phyloP scores from a whole-genome alignment of 37 sponge, comb jelly and placozoan genomes.

The Axinella damicornis region DNA sequence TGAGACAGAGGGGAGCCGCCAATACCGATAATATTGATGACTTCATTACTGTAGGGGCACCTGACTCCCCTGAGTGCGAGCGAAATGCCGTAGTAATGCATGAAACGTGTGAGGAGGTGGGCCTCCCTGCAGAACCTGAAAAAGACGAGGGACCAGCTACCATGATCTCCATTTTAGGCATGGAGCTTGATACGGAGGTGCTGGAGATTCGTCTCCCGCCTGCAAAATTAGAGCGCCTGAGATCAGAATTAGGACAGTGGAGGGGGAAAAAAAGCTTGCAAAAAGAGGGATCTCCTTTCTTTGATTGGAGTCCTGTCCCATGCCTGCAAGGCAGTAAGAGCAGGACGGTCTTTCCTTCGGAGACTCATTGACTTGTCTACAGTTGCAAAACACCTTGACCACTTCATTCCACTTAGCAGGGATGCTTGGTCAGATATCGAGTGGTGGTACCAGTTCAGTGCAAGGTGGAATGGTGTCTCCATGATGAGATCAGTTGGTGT shows the following conservation, averaged over 20 bases:
- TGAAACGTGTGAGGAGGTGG: not conserved
- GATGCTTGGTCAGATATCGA: constrained; percentile 26
- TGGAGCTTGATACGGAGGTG: constrained; percentile 10
- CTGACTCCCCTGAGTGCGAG: not conserved
- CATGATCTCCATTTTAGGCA: constrained; percentile 4
- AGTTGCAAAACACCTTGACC: not conserved
- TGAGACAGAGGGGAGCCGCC: not conserved
- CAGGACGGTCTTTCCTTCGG: too few species aligned
- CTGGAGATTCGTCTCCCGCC: constrained; percentile 13
- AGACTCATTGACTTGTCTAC: constrained; percentile 27
- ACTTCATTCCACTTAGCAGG: constrained; percentile 14
- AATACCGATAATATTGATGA: not conserved
- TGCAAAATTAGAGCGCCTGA: not conserved
- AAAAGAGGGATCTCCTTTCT: constrained; percentile 10
- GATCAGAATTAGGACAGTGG: not conserved
- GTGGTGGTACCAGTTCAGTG: constrained; percentile 15
- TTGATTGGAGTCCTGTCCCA: constrained; percentile 15
- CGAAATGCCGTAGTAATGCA: not conserved
- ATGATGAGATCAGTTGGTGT: not conserved
- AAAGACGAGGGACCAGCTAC: constrained; percentile 15
- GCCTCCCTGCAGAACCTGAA: not conserved
- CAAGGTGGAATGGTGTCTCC: constrained; percentile 20
- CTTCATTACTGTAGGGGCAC: not conserved
- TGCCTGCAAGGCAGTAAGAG: too few species aligned
- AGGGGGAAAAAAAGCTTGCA: constrained; percentile 5